A percentile compares a stretch with the other conserved stretches of the same genome.
Conservation (phyloP, 1,140 invertebrate genomes). For the Drosophila varians region DNA sequence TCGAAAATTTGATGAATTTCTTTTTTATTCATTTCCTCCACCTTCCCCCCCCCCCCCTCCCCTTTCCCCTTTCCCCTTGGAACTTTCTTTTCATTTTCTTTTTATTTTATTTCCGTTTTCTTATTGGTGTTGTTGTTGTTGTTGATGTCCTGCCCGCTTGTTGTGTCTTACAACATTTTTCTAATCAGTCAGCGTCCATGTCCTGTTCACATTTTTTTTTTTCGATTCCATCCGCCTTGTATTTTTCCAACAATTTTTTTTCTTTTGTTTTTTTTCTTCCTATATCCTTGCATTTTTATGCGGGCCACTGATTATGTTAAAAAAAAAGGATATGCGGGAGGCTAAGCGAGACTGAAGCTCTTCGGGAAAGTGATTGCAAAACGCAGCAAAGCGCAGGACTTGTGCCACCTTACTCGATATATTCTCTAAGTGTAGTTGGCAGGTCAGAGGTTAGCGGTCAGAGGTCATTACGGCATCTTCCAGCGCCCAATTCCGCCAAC, state of each 20-base stretch:
- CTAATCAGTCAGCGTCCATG: slow-evolving; percentile 70
- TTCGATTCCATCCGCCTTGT: slow-evolving; percentile 16
- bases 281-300: slow-evolving; percentile 40
- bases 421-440: too few species aligned
- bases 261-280: neutral
- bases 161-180: slow-evolving; percentile 73
- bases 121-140: neutral
- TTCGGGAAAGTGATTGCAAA: neutral
- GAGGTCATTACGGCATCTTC: too few species aligned
- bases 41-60: too few species aligned
- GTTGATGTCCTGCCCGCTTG: slow-evolving; percentile 8
- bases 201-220: slow-evolving; percentile 41
- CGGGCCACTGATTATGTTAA: slow-evolving; percentile 61
- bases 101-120: slow-evolving; percentile 26
- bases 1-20: slow-evolving; percentile 79
- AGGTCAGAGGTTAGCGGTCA: too few species aligned
- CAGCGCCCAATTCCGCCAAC: too few species aligned
- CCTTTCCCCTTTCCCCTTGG: too few species aligned
- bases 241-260: neutral
- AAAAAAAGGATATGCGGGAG: slow-evolving; percentile 20
- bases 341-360: neutral
- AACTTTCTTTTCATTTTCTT: neutral
- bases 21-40: slow-evolving; percentile 69
- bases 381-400: too few species aligned
- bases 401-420: too few species aligned